These are phyloP conservation scores for Andinoacara biseriatus DNA, from an alignment of 2,113 vertebrate species.

Conservation along the genomic window DNA sequence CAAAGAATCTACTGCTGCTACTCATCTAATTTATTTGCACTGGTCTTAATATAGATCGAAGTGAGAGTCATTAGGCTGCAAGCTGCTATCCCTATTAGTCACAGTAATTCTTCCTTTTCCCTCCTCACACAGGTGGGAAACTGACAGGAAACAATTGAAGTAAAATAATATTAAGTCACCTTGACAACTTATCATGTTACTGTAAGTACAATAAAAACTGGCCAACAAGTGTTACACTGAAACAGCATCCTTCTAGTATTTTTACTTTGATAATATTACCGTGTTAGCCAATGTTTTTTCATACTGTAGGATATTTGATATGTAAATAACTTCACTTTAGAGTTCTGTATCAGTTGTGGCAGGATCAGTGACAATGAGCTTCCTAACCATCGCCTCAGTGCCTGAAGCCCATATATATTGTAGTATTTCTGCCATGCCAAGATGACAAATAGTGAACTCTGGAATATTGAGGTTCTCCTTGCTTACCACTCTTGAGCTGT, in stretches of 20 bases:
- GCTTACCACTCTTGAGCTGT: background rate
- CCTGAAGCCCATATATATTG: too few relatives aligned
- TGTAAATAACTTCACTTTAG: too few relatives aligned
- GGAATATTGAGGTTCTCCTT: background rate
- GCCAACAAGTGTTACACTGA: background rate
- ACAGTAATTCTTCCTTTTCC: background rate
- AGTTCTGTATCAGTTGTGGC: background rate
- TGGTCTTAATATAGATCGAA: background rate
- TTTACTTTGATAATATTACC: background rate
- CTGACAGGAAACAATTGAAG: background rate
- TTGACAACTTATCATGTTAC: background rate
- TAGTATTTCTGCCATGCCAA: background rate
- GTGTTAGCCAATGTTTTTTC: background rate
- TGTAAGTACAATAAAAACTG: background rate
- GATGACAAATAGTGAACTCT: background rate
- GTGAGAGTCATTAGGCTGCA: conserved; percentile 1
- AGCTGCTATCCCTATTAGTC: background rate
- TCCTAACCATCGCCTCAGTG: too few relatives aligned
- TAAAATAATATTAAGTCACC: background rate
- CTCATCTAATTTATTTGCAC: background rate
- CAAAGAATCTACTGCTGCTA: background rate
- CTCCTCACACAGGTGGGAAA: background rate
- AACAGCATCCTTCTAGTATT: background rate
- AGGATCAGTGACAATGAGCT: background rate
- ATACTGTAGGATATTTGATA: background rate